phyloP scores from a whole-genome alignment of 2,113 vertebrate species.

The Bambusicola thoracicus region DNA sequence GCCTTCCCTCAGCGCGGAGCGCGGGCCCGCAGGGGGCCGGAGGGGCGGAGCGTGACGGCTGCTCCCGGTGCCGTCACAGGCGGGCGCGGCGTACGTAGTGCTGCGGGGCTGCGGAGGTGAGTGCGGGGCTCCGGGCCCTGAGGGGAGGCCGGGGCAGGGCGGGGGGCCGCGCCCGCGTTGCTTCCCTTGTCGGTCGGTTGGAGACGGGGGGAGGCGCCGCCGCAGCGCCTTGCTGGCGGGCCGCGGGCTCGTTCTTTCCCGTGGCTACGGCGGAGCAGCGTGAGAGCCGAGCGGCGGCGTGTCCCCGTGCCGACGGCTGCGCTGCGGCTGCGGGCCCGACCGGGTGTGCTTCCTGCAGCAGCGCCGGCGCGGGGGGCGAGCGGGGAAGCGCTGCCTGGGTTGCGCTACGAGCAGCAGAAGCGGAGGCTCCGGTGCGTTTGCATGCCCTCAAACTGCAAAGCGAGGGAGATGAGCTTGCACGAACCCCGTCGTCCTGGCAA shows the following conservation, averaged over 20 bases:
- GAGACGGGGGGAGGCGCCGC: too few relatives aligned
- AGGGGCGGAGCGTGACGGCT: too few relatives aligned
- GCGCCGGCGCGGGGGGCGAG: neutral
- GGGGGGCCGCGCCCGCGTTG: too few relatives aligned
- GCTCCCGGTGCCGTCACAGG: too few relatives aligned
- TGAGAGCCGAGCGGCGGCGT: neutral
- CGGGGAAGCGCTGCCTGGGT: neutral
- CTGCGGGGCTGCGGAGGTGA: too few relatives aligned
- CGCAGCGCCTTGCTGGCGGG: too few relatives aligned
- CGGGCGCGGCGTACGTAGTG: too few relatives aligned
- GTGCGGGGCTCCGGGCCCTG: too few relatives aligned
- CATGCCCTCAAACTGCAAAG: neutral
- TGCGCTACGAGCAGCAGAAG: neutral
- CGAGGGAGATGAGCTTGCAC: neutral
- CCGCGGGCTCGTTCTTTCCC: rapidly evolving
- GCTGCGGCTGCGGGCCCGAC: neutral
- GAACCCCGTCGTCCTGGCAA: neutral
- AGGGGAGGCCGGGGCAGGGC: too few relatives aligned
- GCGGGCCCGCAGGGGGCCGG: too few relatives aligned
- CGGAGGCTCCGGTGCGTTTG: neutral
- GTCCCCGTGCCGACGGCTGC: neutral
- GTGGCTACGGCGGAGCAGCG: neutral
- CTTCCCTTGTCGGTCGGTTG: too few relatives aligned
- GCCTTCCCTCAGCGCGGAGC: too few relatives aligned
- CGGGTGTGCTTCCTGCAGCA: neutral